phyloP scores from a whole-genome alignment of 2,797 vertebrate genomes.

The Epinephelus awoara region DNA sequence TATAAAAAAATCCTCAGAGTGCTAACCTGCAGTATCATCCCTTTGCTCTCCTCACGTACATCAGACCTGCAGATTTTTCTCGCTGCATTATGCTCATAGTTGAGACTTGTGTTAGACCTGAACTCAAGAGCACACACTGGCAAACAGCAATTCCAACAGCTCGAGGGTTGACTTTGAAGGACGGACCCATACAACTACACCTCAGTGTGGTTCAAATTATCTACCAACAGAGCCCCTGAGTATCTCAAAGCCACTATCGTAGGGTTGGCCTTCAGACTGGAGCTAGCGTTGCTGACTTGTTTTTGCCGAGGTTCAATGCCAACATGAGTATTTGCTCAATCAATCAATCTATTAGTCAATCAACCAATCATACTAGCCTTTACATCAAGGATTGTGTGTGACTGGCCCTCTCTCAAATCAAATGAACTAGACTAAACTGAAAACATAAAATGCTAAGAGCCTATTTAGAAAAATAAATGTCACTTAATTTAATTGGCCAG shows the following conservation, averaged over 20 bases:
- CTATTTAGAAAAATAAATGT: too few relatives aligned
- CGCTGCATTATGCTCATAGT: not conserved
- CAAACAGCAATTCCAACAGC: not conserved
- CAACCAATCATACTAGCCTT: too few relatives aligned
- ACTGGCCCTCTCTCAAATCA: too few relatives aligned
- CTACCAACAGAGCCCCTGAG: not conserved
- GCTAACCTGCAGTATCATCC: not conserved
- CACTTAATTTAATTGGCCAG: too few relatives aligned
- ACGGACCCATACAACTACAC: not conserved
- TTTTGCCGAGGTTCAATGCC: not conserved
- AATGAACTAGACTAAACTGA: too few relatives aligned
- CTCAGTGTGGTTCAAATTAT: not conserved
- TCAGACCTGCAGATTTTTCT: not conserved
- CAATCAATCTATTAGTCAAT: too few relatives aligned
- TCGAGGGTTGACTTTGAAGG: not conserved
- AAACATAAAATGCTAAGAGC: too few relatives aligned
- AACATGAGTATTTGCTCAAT: not conserved
- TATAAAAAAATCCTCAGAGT: constrained; percentile 19
- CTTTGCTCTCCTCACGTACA: not conserved
- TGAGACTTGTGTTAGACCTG: not conserved
- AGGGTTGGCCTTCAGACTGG: not conserved
- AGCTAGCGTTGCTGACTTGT: not conserved
- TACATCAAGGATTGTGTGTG: too few relatives aligned
- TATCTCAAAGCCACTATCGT: not conserved
- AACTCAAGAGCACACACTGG: not conserved